Percentiles rank a stretch among this genome's conserved stretches.
Conservation (phyloP, 2,113 vertebrate genomes). For the Perognathus longimembris region DNA sequence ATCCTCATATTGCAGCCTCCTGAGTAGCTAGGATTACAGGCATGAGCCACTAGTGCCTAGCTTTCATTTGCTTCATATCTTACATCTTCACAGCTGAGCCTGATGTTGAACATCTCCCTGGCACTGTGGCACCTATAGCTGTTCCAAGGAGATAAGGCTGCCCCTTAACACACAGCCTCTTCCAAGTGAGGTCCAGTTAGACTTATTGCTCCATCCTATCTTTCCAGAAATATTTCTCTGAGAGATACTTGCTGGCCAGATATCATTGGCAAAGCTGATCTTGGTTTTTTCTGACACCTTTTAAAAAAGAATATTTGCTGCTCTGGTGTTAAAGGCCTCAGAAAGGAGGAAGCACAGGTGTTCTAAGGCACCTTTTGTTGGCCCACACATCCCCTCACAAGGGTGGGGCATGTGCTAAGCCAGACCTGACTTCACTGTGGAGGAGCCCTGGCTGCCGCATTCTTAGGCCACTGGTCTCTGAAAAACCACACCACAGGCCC, state of each 20-base stretch:
- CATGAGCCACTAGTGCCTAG: too few relatives aligned
- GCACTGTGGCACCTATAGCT: background rate
- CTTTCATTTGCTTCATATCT: too few relatives aligned
- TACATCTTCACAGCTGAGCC: background rate
- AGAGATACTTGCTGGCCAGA: background rate
- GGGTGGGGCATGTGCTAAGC: background rate
- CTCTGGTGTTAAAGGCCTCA: background rate
- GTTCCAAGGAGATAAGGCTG: background rate
- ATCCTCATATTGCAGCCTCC: too few relatives aligned
- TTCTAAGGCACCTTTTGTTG: background rate
- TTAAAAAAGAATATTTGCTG: background rate
- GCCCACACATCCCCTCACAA: background rate
- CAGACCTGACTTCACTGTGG: background rate
- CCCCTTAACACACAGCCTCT: background rate
- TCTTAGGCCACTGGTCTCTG: background rate
- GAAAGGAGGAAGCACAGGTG: background rate
- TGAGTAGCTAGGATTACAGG: too few relatives aligned
- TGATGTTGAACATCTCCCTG: background rate
- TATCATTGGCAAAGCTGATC: background rate
- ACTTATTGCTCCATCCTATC: background rate
- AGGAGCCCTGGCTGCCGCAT: background rate
- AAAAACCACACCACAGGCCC: background rate
- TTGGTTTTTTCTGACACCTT: background rate
- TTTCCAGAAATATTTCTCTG: constrained; percentile 10
- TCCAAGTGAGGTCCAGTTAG: background rate